Base-by-base conservation (phyloP, 64 coral and sea anemone genomes). In the Exaiptasia diaphana region DNA sequence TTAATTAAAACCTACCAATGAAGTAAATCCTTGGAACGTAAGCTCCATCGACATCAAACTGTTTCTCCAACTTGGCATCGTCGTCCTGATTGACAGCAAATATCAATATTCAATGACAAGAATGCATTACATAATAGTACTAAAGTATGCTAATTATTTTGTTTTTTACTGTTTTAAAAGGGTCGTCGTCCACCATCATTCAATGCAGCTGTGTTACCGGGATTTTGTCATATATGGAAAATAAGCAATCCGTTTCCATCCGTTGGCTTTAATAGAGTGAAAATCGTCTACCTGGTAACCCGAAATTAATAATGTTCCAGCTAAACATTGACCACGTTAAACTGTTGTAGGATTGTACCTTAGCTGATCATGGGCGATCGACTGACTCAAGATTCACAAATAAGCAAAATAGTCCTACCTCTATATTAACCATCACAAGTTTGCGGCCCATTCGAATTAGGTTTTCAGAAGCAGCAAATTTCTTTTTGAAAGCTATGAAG, bases 11-110 rank as follows among this genome's bases (percentile, higher is more conserved):
- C 85, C 38, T 68, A 99, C 95, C 82, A 56, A 99, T 53, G 20
- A 99, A 99, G 49, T 92, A 89, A 18, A 99, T 92, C 76, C 95
- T 87, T 71, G 95, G 95, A 12, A 85, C 95, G n/a, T 99, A 99
- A 24, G 95, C 95, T 29, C 95, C 95, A 37, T 99, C 95, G 7
- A 89, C 85, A 44, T 93, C 83, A 46, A 80, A 99, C 22, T 61
- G 45, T 59, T 88, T 50, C 15, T 76, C 95, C 5, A 62, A 25
- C 50, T 85, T 85, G 26, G 53, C 55, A 0, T 88, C 60, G 21
- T 99, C 74, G 42, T 99, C 95, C 95, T 99, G 61, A 6, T 18
- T 4, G 13, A 46, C 28, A 20, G 4, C 34, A 38, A 42, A 52
- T 14, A 54, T 25, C 12, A 41, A 59, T n/a, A n/a, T n/a, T n/a